A percentile compares a stretch with the other conserved stretches of the same genome.
phyloP scores from a whole-genome alignment of 1,140 invertebrate genomes.

The Sarcophaga bullata region DNA sequence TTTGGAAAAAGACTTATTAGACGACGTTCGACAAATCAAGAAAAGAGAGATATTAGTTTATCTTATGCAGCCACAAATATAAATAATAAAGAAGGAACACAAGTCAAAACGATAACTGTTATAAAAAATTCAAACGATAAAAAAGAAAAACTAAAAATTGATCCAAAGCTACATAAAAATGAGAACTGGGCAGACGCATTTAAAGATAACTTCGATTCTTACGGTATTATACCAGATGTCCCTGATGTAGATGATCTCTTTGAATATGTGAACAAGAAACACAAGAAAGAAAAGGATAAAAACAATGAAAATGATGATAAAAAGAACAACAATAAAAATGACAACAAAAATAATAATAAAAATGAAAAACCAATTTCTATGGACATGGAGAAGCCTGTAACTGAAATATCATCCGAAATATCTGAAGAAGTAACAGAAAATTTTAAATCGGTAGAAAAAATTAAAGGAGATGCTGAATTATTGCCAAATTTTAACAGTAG shows the following conservation, averaged over 20 bases:
- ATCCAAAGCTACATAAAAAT: conserved; percentile 58
- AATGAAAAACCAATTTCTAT: conserved; percentile 13
- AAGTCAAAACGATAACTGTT: conserved; percentile 63
- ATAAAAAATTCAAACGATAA: conserved; percentile 55
- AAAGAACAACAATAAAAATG: conserved; percentile 23
- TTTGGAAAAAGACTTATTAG: not conserved
- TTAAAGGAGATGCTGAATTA: conserved; percentile 61
- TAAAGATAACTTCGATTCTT: conserved; percentile 61
- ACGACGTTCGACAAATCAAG: conserved; percentile 34
- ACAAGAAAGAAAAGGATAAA: conserved; percentile 27
- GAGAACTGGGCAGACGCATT: conserved; percentile 61
- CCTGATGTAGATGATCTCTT: conserved; percentile 63
- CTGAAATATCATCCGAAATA: conserved; percentile 45
- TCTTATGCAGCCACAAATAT: conserved; percentile 64
- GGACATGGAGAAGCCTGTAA: conserved; percentile 40
- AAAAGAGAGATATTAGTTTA: conserved; percentile 59
- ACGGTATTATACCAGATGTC: conserved; percentile 59
- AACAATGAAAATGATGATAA: conserved; percentile 39
- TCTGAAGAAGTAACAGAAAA: conserved; percentile 44
- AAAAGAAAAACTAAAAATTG: conserved; percentile 50
- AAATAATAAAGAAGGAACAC: conserved; percentile 63
- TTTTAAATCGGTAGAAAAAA: conserved; percentile 54
- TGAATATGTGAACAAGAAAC: conserved; percentile 60
- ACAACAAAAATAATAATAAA: conserved; percentile 44
- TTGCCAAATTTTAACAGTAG: conserved; percentile 46